Evolutionary conservation across 2,797 vertebrate species (phyloP), one percentile per base, ranked within the genome.

Genomic region (Onychomys leucogaster): DNA sequence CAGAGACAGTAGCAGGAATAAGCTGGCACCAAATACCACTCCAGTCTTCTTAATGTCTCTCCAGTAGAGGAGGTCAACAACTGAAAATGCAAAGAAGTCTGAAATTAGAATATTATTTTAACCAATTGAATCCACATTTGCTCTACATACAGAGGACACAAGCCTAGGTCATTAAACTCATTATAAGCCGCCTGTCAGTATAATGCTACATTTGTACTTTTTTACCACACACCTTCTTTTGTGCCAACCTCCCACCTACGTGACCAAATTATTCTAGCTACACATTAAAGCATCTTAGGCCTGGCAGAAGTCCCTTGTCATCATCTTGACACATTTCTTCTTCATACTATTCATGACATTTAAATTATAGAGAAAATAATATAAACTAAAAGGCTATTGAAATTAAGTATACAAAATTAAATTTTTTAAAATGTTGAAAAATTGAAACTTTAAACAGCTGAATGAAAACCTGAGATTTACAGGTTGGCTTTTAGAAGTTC

Each of bases 41-140:
- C 99, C 99, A 0, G 99, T 99, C 98, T 99, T 99, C 99, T 99
- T 99, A 98, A 99, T 99, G 97, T 99, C 99, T 93, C 99, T 99
- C 99, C 99, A 99, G 99, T 99, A 99, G 98, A 99, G 99, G 96
- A 99, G 99, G 98, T 99, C 99, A 98, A 99, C 99, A 99, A 99
- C 99, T 99, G 97, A 67, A 98, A 98, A 94, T 92, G 2, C 34
- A 97, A 93, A 94, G 19, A 14, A 87, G 89, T 71, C 27, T 76
- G 32, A 95, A 89, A 95, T 99, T 96, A 99, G 97, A 97, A 98
- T 80, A 96, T 13, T 49, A 57, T 34, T 67, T 96, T 82, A 81
- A 41, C 65, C 95, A 91, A 41, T 46, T 71, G 12, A 10, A 14
- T 1, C 46, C 0, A 86, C 57, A 92, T 34, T 32, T 5, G 3